These are phyloP conservation scores for Geopemphigus sp. DNA, from an alignment of 1,140 invertebrate species.

Conservation along the genomic window DNA sequence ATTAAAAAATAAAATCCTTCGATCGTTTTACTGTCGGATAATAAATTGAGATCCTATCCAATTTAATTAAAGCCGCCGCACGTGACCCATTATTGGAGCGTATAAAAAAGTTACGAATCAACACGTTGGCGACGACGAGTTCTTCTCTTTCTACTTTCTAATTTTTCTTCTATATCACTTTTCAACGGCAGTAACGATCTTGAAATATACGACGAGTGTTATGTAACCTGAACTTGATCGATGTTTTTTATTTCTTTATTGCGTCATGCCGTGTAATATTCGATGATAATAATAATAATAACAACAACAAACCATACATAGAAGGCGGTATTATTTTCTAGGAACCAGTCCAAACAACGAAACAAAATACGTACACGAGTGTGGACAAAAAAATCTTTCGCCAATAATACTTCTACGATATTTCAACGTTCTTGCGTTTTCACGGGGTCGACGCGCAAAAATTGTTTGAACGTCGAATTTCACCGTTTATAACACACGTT, in stretches of 20 bases:
- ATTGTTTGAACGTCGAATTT: background rate
- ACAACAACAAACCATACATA: background rate
- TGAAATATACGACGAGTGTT: constrained; percentile 29
- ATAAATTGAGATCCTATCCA: constrained; percentile 13
- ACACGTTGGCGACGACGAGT: background rate
- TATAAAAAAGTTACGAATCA: constrained; percentile 32
- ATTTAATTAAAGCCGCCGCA: constrained; percentile 36
- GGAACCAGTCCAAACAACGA: background rate
- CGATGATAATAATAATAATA: constrained; percentile 6
- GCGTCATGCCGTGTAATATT: background rate
- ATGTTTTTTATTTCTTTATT: constrained; percentile 13
- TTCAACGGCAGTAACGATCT: constrained; percentile 38
- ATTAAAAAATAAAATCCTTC: background rate
- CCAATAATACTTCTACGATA: background rate
- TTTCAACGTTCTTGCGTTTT: background rate
- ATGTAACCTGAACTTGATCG: constrained; percentile 31
- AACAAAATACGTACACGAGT: background rate
- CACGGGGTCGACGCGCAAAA: too few relatives aligned
- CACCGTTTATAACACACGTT: background rate
- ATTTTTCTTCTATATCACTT: constrained; percentile 29
- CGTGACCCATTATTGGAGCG: background rate
- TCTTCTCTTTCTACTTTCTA: constrained; percentile 42
- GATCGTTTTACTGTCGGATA: constrained; percentile 19
- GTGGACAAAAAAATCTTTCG: too few relatives aligned
- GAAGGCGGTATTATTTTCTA: background rate